phyloP scores from a whole-genome alignment of 2,113 vertebrate species.

The Tachysurus vachellii region DNA sequence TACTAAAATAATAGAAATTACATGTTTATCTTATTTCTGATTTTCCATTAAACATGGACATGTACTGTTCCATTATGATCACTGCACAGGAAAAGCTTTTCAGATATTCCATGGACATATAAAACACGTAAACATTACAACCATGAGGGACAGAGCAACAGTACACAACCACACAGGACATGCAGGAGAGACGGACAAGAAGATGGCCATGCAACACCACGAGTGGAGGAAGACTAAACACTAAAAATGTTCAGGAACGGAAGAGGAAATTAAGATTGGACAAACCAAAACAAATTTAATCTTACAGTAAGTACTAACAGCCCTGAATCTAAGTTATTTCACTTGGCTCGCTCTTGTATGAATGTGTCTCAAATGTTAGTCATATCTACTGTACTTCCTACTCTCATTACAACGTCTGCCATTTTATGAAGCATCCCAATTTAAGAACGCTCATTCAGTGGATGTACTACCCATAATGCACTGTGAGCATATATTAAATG shows the following conservation, averaged over 20 bases:
- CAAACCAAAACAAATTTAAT: neutral
- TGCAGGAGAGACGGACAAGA: slow-evolving; percentile 61
- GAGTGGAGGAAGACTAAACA: slow-evolving; percentile 42
- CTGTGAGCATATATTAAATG: neutral
- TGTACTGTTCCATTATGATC: neutral
- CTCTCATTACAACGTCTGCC: neutral
- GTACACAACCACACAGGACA: slow-evolving; percentile 63
- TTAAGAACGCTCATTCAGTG: neutral
- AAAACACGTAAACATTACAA: slow-evolving; percentile 53
- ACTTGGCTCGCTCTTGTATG: too few relatives aligned
- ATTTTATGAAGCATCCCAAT: neutral
- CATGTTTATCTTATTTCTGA: neutral
- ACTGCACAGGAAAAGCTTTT: slow-evolving; percentile 52
- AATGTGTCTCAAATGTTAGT: neutral
- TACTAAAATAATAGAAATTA: neutral
- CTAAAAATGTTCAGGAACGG: slow-evolving; percentile 2
- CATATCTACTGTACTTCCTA: neutral
- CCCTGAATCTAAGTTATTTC: neutral
- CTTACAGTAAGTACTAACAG: neutral
- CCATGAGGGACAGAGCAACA: slow-evolving; percentile 49
- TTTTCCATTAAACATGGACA: neutral
- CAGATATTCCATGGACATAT: slow-evolving; percentile 56
- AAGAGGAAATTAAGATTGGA: slow-evolving; percentile 11
- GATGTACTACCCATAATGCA: neutral
- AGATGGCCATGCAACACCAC: slow-evolving; percentile 67